Conservation (phyloP, 1,140 invertebrate species). For the Tetramorium parvispinum region DNA sequence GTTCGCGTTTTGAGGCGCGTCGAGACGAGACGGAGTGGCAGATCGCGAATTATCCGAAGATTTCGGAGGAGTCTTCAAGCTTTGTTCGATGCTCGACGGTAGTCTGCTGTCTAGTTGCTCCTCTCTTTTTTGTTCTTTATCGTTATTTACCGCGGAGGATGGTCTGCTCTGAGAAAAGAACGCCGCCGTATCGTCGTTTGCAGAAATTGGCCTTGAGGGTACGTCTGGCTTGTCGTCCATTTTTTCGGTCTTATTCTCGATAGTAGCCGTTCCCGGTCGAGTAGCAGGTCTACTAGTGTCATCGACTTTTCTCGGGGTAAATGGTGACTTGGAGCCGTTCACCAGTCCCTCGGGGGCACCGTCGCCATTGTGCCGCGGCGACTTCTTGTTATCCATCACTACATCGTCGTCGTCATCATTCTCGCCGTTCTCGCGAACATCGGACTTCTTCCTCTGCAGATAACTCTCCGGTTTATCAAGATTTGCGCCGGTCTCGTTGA, state of each 20-base stretch:
- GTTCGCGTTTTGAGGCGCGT: background rate
- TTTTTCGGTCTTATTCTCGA: conserved; percentile 20
- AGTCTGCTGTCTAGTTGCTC: background rate
- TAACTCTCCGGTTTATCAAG: conserved; percentile 59
- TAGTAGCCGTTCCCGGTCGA: conserved; percentile 38
- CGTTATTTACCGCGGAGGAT: background rate
- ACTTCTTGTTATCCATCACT: conserved; percentile 73
- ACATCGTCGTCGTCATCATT: conserved; percentile 78
- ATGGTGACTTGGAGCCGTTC: conserved; percentile 25
- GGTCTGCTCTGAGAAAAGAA: conserved; percentile 35
- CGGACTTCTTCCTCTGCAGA: conserved; percentile 54
- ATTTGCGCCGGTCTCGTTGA: conserved; percentile 63
- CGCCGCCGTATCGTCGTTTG: background rate
- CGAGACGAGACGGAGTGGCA: background rate
- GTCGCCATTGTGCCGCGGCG: background rate
- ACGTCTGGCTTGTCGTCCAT: conserved; percentile 15
- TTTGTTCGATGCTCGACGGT: background rate
- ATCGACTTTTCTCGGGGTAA: background rate
- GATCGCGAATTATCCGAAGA: conserved; percentile 13
- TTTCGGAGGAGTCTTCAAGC: conserved; percentile 18
- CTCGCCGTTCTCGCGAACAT: conserved; percentile 52
- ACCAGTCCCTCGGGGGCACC: background rate
- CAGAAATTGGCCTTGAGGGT: conserved; percentile 18
- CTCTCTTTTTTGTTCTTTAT: conserved; percentile 6
- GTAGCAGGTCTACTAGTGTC: background rate